Evolutionary conservation across 2,797 vertebrate species (phyloP), one percentile per base, ranked within the genome.

Genomic region (Cephalopachus bancanus): DNA sequence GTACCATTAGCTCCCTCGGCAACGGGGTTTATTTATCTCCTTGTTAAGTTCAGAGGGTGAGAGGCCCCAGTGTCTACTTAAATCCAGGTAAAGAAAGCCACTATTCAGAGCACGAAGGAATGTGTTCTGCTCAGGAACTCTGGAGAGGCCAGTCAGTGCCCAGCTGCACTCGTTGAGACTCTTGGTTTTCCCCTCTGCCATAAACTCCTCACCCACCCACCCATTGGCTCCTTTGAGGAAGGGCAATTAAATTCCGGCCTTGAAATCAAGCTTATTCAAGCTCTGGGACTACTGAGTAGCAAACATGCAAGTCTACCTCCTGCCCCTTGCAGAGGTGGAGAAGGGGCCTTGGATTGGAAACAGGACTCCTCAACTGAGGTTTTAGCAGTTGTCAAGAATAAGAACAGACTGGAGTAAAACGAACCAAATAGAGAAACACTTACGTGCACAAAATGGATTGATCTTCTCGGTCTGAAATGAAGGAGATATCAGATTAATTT

Each of bases 381-480:
- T 30, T 92, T 1, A 11, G 64, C 2, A 44, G 57, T 44, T 75
- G 33, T 33, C 10, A 7, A 37, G 37, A 74, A 55, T 7, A 53
- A 51, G 53, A n/a, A 30, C 51, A 59, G 64, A 6, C 1, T 12
- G 49, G 24, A 49, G 5, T 22, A 10, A 91, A 37, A 86, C 3
- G 9, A 26, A 24, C 65, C 5, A 1, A 30, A 33, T 0, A 4
- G 11, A 72, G 91, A 92, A 84, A 96, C 97, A 99, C 99, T 99
- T 99, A 99, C 99, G 99, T 99, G 99, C 99, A 99, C 97, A 99
- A 99, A 97, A 99, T 99, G 98, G 99, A 99, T 98, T 99, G 99
- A 98, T 99, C 99, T 98, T 99, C 99, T 94, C 99, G 99, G 97
- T 99, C 99, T 99, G 97, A 55, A 98, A 98, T 20, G 96, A 96